These are phyloP conservation scores for Bathynomus jamesi DNA, from an alignment of 1,140 invertebrate species.

Conservation along the genomic window DNA sequence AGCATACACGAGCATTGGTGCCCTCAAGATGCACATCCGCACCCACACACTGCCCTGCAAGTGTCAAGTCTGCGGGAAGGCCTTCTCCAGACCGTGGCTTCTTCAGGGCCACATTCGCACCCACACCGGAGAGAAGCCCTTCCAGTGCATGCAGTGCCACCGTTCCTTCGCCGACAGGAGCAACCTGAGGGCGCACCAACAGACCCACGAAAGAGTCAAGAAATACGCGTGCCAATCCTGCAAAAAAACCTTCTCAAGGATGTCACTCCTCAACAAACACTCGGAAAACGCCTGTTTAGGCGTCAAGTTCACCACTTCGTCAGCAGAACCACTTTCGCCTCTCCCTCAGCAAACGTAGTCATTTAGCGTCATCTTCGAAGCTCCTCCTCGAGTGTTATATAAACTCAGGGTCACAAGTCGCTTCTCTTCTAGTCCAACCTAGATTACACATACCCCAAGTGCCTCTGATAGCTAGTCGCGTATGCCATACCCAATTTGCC, in stretches of 20 bases:
- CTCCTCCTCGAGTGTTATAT: background rate
- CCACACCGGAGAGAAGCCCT: slow-evolving; percentile 87
- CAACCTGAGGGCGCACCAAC: slow-evolving; percentile 86
- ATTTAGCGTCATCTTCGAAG: background rate
- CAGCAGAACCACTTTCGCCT: too few species aligned
- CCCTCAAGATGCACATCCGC: slow-evolving; percentile 88
- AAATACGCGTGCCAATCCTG: slow-evolving; percentile 90
- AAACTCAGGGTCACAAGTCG: background rate
- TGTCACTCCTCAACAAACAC: slow-evolving; percentile 91
- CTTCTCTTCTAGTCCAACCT: background rate
- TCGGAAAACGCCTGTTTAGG: slow-evolving; percentile 69
- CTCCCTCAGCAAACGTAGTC: too few species aligned
- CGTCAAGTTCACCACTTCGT: too few species aligned
- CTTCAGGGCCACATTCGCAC: slow-evolving; percentile 84
- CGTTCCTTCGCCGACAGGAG: slow-evolving; percentile 92
- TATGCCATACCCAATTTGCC: background rate
- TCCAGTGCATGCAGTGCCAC: slow-evolving; percentile 78
- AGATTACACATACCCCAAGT: background rate
- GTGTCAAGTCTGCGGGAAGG: slow-evolving; percentile 80
- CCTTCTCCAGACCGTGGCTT: slow-evolving; percentile 88
- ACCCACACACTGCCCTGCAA: slow-evolving; percentile 86
- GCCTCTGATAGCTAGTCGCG: background rate
- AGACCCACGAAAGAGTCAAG: slow-evolving; percentile 95
- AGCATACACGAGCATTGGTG: slow-evolving; percentile 85
- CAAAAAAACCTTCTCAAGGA: slow-evolving; percentile 93